phyloP scores from a whole-genome alignment of 2,797 vertebrate species.

The Sebastes trivittatus region DNA sequence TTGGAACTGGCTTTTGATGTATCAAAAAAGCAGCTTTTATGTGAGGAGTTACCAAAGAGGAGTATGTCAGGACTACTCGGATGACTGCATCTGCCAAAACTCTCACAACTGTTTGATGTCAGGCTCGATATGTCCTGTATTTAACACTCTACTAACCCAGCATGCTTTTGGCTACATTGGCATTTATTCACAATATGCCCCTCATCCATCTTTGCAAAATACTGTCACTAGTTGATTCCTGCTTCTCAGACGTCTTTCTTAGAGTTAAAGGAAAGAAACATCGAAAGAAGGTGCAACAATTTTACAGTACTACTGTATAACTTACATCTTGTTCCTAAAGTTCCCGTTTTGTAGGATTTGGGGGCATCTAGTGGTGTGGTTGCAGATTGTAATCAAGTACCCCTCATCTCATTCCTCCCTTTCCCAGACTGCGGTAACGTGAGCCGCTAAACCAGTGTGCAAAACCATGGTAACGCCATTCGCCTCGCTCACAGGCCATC shows the following conservation, averaged over 20 bases:
- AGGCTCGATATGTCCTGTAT: neutral
- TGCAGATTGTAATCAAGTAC: too few relatives aligned
- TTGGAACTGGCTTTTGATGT: constrained; percentile 25
- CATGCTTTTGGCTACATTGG: neutral
- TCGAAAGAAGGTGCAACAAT: neutral
- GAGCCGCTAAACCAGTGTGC: too few relatives aligned
- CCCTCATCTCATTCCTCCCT: too few relatives aligned
- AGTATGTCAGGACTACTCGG: neutral
- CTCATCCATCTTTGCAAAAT: neutral
- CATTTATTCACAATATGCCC: neutral
- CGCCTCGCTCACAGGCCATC: too few relatives aligned
- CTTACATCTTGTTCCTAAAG: too few relatives aligned
- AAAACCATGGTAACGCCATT: too few relatives aligned
- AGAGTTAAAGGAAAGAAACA: neutral
- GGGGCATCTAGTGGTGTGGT: too few relatives aligned
- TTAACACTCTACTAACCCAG: neutral
- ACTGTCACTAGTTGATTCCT: neutral
- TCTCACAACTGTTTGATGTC: neutral
- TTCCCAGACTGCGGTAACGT: too few relatives aligned
- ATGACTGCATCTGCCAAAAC: neutral
- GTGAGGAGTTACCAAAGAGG: neutral
- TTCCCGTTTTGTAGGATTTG: too few relatives aligned
- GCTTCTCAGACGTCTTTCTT: neutral
- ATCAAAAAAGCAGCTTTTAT: constrained; percentile 23
- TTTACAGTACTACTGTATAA: neutral